Percentiles rank a stretch among this genome's conserved stretches.
These are phyloP conservation scores for Sphaerophoria taeniata DNA, from an alignment of 2,888 invertebrate genomes.

Conservation along the genomic window DNA sequence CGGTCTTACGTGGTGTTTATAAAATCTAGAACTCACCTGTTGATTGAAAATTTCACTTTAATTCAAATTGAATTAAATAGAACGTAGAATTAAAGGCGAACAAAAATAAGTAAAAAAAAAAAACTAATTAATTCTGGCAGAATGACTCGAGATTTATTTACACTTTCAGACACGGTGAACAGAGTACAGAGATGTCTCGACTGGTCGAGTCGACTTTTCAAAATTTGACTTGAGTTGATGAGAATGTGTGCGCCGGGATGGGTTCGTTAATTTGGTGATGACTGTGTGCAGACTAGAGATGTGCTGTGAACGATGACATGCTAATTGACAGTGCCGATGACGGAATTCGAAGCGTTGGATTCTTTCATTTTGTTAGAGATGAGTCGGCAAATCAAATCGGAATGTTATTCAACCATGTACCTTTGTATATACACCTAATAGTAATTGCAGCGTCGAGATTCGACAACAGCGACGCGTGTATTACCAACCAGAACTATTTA, in stretches of 20 bases:
- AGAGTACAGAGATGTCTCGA: slow-evolving; percentile 70
- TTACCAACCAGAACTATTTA: too few relatives aligned
- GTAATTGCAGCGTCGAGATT: too few relatives aligned
- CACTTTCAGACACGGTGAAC: slow-evolving; percentile 53
- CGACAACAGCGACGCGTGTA: too few relatives aligned
- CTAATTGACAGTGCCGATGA: slow-evolving; percentile 24
- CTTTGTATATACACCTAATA: too few relatives aligned
- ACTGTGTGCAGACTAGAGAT: slow-evolving; percentile 40
- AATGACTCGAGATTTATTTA: slow-evolving; percentile 67
- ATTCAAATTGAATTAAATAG: slow-evolving; percentile 33
- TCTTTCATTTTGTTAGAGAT: not conserved
- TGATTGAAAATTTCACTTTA: slow-evolving; percentile 47
- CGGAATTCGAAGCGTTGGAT: not conserved
- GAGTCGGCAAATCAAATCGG: not conserved
- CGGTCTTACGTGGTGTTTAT: not conserved
- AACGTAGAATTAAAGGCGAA: slow-evolving; percentile 21
- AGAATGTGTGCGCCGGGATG: slow-evolving; percentile 54
- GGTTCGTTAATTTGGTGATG: slow-evolving; percentile 39
- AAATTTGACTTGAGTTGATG: slow-evolving; percentile 58
- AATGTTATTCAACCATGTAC: too few relatives aligned
- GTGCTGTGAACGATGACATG: slow-evolving; percentile 42
- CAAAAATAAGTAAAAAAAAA: slow-evolving; percentile 30
- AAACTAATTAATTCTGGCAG: slow-evolving; percentile 46
- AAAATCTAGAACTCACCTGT: slow-evolving; percentile 58
- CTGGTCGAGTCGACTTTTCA: slow-evolving; percentile 67